Conservation (phyloP, 2,113 vertebrate species). For the Festucalex cinctus region DNA sequence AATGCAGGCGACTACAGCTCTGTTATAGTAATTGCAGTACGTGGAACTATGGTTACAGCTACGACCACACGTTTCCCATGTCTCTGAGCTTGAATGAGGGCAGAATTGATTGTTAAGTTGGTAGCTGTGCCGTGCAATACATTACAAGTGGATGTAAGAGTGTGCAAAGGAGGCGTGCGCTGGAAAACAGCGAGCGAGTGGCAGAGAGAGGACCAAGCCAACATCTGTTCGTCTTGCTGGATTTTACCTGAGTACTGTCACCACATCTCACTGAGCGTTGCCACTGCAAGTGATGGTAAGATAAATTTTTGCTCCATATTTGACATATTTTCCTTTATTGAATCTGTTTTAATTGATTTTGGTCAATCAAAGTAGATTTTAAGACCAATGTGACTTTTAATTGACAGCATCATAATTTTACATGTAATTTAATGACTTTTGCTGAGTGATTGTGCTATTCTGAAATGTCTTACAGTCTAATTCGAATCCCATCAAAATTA, state of each 20-base stretch:
- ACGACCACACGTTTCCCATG: constrained; percentile 12
- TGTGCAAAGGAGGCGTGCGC: constrained; percentile 32
- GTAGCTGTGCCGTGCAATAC: constrained; percentile 14
- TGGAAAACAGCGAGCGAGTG: constrained; percentile 16
- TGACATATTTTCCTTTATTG: not conserved
- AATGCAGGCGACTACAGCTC: not conserved
- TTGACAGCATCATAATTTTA: too few relatives aligned
- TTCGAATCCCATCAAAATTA: too few relatives aligned
- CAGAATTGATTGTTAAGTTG: constrained; percentile 46
- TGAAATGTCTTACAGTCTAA: too few relatives aligned
- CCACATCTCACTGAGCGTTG: constrained; percentile 8
- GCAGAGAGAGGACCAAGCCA: constrained; percentile 20
- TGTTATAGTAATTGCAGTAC: constrained; percentile 24
- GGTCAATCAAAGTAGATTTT: not conserved
- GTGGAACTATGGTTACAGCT: constrained; percentile 14
- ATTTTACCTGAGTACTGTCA: constrained; percentile 31
- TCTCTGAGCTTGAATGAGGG: constrained; percentile 12
- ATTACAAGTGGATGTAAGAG: constrained; percentile 16
- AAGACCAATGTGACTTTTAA: not conserved
- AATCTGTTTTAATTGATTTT: not conserved
- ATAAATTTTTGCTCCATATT: not conserved
- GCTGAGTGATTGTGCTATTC: too few relatives aligned
- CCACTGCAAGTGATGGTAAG: constrained; percentile 54
- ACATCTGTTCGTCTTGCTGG: constrained; percentile 31
- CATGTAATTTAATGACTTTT: too few relatives aligned